Evolutionary conservation across 1,140 invertebrate species (phyloP).

Genomic region (Drosophila tsacasi): DNA sequence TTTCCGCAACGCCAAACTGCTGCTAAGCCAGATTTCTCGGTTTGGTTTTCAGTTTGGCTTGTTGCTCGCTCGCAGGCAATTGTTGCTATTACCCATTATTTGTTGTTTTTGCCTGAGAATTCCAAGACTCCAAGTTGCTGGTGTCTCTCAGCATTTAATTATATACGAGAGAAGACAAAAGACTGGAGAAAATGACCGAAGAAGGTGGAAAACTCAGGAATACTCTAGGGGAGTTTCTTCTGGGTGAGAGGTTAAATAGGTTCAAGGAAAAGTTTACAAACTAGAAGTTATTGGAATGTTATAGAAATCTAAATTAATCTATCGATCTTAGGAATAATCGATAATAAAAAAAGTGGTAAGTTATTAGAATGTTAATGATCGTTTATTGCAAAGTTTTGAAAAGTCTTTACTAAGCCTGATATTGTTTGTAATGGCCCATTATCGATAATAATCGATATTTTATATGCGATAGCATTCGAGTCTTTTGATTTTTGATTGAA

Average conservation of each 20-base stretch:
- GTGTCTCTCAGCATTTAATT: slow-evolving; percentile 37
- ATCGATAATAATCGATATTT: background rate
- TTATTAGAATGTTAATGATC: background rate
- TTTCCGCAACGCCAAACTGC: slow-evolving; percentile 43
- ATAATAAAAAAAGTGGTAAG: background rate
- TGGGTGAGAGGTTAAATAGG: background rate
- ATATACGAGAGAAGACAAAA: slow-evolving; percentile 18
- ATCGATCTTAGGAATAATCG: background rate
- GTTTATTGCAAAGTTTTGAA: background rate
- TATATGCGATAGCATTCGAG: background rate
- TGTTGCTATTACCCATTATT: slow-evolving; percentile 33
- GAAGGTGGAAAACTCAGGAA: slow-evolving; percentile 9
- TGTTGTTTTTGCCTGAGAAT: slow-evolving; percentile 21
- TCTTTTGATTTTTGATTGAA: background rate
- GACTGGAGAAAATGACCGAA: background rate
- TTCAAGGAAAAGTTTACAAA: too few relatives aligned
- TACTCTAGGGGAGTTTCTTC: background rate
- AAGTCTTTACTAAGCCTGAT: too few relatives aligned
- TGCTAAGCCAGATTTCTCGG: slow-evolving; percentile 49
- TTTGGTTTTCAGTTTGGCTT: slow-evolving; percentile 44
- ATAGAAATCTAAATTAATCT: too few relatives aligned
- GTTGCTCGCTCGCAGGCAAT: slow-evolving; percentile 48
- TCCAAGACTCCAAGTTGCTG: slow-evolving; percentile 9
- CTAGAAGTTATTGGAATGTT: too few relatives aligned
- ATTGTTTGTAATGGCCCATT: too few relatives aligned